Evolutionary conservation across 2,797 vertebrate species (phyloP).

Genomic region (Sebastes nivosus): DNA sequence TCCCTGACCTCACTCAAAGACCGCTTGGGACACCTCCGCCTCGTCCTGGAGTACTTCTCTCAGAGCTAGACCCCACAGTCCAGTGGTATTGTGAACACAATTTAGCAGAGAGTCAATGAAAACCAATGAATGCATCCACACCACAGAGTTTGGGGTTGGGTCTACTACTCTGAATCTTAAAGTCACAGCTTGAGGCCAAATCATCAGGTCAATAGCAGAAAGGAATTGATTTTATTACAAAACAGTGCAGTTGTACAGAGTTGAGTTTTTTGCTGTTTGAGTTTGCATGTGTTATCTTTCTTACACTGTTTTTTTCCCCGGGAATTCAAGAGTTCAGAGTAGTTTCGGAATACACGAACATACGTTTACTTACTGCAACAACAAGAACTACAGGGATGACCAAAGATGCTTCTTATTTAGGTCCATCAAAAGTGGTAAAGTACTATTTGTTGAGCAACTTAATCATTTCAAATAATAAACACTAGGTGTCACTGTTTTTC

Average conservation of each 20-base stretch:
- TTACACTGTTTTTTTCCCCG: not conserved
- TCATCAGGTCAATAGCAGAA: not conserved
- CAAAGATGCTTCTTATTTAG: slow-evolving; percentile 54
- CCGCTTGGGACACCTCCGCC: slow-evolving; percentile 87
- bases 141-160: not conserved
- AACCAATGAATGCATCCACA: slow-evolving; percentile 20
- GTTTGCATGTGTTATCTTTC: slow-evolving; percentile 24
- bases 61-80: slow-evolving; percentile 74
- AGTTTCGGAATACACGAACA: not conserved
- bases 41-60: slow-evolving; percentile 86
- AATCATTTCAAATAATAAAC: not conserved
- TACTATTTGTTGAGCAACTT: not conserved
- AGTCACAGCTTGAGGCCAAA: slow-evolving; percentile 30
- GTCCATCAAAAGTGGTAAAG: slow-evolving; percentile 5
- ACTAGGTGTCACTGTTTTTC: slow-evolving; percentile 55
- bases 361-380: not conserved
- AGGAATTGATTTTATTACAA: not conserved
- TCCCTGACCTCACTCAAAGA: slow-evolving; percentile 87
- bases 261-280: slow-evolving; percentile 8
- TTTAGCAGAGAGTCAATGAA: not conserved
- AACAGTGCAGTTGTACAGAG: not conserved
- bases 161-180: not conserved
- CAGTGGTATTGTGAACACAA: not conserved
- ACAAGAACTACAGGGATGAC: slow-evolving; percentile 28
- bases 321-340: not conserved